A percentile compares a stretch with the other conserved stretches of the same genome.
These are phyloP conservation scores for Entomobrya proxima DNA, from an alignment of 2,888 invertebrate species.

Conservation along the genomic window DNA sequence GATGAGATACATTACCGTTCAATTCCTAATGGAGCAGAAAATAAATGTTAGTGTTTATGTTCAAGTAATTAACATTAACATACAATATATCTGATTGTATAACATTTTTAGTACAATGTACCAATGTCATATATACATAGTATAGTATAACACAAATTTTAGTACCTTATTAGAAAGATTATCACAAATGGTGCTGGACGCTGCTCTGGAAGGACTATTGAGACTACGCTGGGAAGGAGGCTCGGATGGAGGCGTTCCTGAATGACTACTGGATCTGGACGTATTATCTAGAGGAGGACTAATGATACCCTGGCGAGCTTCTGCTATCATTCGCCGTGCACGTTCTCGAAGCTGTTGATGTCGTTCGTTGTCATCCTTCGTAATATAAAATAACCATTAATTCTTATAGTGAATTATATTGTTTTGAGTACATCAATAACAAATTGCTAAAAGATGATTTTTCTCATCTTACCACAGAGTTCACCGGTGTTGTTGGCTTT, in stretches of 20 bases:
- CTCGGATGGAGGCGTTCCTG: conserved; percentile 72
- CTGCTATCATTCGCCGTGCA: conserved; percentile 92
- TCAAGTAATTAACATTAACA: background rate
- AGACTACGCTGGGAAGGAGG: conserved; percentile 70
- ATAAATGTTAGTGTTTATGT: background rate
- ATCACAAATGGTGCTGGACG: conserved; percentile 73
- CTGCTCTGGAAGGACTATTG: conserved; percentile 71
- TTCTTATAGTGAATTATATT: background rate
- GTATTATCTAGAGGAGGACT: conserved; percentile 76
- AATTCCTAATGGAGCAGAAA: conserved; percentile 77
- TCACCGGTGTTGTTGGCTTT: conserved; percentile 74
- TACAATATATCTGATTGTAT: no score
- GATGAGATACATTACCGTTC: conserved; percentile 79
- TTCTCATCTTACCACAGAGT: conserved; percentile 9
- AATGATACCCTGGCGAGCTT: conserved; percentile 84
- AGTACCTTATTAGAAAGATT: conserved; percentile 71
- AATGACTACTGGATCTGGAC: conserved; percentile 73
- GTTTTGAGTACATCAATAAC: background rate
- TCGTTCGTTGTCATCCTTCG: conserved; percentile 87
- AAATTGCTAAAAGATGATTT: background rate
- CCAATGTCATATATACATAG: no score
- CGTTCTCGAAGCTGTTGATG: conserved; percentile 91
- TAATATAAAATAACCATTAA: background rate
- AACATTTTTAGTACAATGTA: no score
- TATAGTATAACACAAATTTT: no score